phyloP scores from a whole-genome alignment of 2,113 vertebrate genomes.

The Procapra przewalskii region DNA sequence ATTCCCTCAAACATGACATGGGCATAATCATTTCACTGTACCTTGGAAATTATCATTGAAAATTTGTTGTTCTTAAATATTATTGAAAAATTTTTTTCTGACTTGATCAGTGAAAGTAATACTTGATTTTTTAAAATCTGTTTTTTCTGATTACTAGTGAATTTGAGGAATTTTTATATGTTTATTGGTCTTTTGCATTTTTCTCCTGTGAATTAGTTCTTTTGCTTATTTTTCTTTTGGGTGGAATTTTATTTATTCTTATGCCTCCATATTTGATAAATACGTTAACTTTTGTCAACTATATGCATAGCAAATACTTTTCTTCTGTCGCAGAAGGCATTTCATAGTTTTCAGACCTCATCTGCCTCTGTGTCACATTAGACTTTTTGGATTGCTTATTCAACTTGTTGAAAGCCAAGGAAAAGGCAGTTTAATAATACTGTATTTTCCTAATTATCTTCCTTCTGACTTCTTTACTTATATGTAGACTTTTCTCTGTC shows the following conservation, averaged over 20 bases:
- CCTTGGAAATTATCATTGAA: neutral
- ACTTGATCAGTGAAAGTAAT: neutral
- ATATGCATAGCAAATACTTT: neutral
- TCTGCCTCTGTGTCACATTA: neutral
- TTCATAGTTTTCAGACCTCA: neutral
- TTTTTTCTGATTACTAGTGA: slow-evolving; percentile 14
- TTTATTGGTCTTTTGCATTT: neutral
- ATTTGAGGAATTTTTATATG: neutral
- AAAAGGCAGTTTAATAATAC: neutral
- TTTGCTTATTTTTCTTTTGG: neutral
- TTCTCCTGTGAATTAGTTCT: neutral
- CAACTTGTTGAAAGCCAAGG: neutral
- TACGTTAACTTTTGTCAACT: neutral
- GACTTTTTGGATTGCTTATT: neutral
- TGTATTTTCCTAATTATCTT: slow-evolving; percentile 8
- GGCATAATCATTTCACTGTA: neutral
- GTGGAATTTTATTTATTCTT: neutral
- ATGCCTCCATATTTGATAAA: neutral
- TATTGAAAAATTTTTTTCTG: neutral
- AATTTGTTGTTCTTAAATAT: neutral
- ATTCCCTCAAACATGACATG: neutral
- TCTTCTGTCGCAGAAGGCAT: neutral
- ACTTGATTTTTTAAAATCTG: neutral
- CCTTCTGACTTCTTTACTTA: neutral
- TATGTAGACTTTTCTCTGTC: neutral